Base-by-base conservation (phyloP, 2,113 vertebrate genomes). In the Lampris incognitus region DNA sequence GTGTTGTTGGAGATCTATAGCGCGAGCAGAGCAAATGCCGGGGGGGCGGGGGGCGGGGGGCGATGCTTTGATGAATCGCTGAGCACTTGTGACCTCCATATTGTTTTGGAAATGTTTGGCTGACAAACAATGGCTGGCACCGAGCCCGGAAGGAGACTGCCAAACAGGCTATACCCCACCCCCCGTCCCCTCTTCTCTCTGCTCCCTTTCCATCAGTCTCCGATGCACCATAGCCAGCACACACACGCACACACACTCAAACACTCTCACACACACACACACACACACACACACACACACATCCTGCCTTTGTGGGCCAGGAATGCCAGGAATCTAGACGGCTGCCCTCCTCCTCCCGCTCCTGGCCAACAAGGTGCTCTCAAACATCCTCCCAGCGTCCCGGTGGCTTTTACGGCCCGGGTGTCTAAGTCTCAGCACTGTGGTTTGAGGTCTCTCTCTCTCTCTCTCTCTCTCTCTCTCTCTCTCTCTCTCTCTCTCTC, bases 271-370 rank as follows among this genome's bases (percentile, higher is more conserved):
- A 24, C 24, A 24, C 24, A 24, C 24, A 24, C 24, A 24, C 24
- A 24, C 24, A 24, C 24, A 24, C 24, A 24, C 24, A 24, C 24
- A 24, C 24, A 24, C 24, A 24, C 24, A 24, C 93, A 93, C 93
- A 94, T 94, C 94, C 93, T 94, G 92, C 90, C 92, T 94, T 94
- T 94, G 94, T 94, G 87, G 79, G 81, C 81, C 83, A 86, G 92
- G 94, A 94, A 94, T 94, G 72, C 76, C 56, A 88, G 85, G 89
- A 93, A 94, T 94, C 86, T 85, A 76, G 85, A 80, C 85, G 79
- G 71, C 66, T 82, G 74, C 80, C 72, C 78, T 67, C 60, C 66
- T 70, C 58, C 68, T n/a, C 75, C 54, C 13, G 36, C 74, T 77
- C 51, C 69, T 83, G 75, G 72, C 86, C 85, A 74, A 82, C 85